These are phyloP conservation scores for Drosophila quinaria DNA, from an alignment of 2,888 invertebrate genomes.

Conservation along the genomic window DNA sequence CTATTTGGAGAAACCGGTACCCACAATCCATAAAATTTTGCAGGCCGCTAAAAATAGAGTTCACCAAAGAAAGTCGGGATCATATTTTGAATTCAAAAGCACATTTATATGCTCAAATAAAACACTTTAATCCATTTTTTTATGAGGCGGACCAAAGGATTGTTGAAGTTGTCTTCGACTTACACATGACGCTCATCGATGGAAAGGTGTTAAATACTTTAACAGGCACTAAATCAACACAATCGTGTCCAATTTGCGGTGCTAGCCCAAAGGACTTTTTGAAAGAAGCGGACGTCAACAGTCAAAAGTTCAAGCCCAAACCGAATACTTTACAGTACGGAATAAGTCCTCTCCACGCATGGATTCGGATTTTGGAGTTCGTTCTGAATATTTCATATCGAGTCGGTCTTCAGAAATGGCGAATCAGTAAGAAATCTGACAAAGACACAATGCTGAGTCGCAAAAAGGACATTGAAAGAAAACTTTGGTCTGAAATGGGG, in stretches of 20 bases:
- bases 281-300: constrained; percentile 7
- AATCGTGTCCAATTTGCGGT: constrained; percentile 21
- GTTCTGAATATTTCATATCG: constrained; percentile 11
- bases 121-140: not conserved
- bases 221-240: constrained; percentile 7
- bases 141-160: constrained; percentile 8
- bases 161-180: too few species aligned
- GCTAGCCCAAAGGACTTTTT: constrained; percentile 12
- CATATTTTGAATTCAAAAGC: constrained; percentile 9
- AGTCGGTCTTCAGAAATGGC: constrained; percentile 1
- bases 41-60: constrained; percentile 25
- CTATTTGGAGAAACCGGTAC: constrained; percentile 14
- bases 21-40: constrained; percentile 20
- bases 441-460: constrained; percentile 12
- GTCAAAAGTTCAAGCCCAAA: constrained; percentile 8
- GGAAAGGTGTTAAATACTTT: not conserved
- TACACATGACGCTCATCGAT: not conserved
- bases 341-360: constrained; percentile 8
- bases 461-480: not conserved
- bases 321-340: constrained; percentile 7
- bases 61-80: constrained; percentile 19
- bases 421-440: constrained; percentile 4
- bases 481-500: constrained; percentile 4
- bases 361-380: constrained; percentile 8
- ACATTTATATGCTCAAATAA: constrained; percentile 2